These are phyloP conservation scores for Chirona hameri DNA, from an alignment of 2,888 invertebrate genomes.

Conservation along the genomic window DNA sequence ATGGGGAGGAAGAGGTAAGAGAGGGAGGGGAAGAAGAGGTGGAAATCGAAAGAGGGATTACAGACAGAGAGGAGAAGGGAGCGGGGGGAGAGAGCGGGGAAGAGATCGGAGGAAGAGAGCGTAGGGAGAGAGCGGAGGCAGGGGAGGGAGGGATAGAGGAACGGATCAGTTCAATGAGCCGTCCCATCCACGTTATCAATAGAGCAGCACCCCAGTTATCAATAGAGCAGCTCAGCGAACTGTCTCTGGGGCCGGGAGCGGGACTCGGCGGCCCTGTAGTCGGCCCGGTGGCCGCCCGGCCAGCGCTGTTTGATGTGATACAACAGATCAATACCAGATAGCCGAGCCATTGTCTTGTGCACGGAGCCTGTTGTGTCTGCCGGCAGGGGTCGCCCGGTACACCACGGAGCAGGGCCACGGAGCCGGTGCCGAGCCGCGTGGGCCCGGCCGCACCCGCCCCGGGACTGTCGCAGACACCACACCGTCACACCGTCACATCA, in stretches of 20 bases:
- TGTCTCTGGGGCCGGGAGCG: no score
- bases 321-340: conserved; percentile 3
- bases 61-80: neutral
- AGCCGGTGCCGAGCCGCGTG: no score
- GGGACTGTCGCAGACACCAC: no score
- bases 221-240: neutral
- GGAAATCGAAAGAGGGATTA: neutral
- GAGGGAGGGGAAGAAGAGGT: neutral
- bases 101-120: neutral
- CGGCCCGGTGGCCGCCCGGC: neutral
- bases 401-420: no score
- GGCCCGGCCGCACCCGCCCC: no score
- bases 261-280: neutral
- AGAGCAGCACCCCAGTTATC: neutral
- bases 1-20: neutral
- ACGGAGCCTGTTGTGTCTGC: neutral
- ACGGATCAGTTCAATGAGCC: neutral
- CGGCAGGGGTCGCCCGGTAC: neutral
- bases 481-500: no score
- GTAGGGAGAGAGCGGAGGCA: neutral
- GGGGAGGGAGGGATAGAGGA: neutral
- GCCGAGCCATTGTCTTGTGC: neutral
- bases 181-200: no score
- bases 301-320: neutral
- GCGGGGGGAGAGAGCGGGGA: neutral